Evolutionary conservation across 2,888 invertebrate species (phyloP), one percentile per base, ranked within the genome.

Genomic region (Atherix ibis): DNA sequence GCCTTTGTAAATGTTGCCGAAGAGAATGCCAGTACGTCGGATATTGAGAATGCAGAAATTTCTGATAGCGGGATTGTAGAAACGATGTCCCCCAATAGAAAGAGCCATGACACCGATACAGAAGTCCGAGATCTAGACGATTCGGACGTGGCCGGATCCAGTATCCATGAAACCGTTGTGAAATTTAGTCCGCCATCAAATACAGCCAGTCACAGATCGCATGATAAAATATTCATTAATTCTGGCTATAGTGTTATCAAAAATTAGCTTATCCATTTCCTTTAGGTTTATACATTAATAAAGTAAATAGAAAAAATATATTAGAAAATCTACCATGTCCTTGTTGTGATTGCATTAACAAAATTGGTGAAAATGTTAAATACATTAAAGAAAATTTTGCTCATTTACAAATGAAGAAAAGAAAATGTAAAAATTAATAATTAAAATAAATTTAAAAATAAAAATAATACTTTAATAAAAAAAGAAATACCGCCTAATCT

Each of bases 1-100:
- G 82, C 85, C 24, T 87, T 87, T 48, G 84, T 85, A 2, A 79
- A 81, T 51, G 85, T 84, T 28, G 87, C 87, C 15, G 85, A 85
- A 61, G 82, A 80, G 44, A 87, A 87, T 57, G 74, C 83, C 6
- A 62, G 69, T 30, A 71, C 71, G 43, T 70, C 73, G 56, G 73
- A 75, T 43, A 62, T 71, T 41, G 72, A 71, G 46, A 65, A 68
- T 44, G 59, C 71, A 18, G 68, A 66, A 15, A 65, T 67, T 32
- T 62, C 64, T 49, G 67, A 67, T 34, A 64, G 66, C 40, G 67
- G 68, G 24, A 45, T 46, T 17, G 39, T 46, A 4, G 46, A 47
- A 39, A 35, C 29, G 33, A 43, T 43, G 38, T 18, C 35, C 8
- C 22, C 36, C 5, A 30, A 30, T 24, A 19, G 30, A 19, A 22